A percentile compares a stretch with the other conserved stretches of the same genome.
Evolutionary conservation across 2,113 vertebrate species (phyloP).

Genomic region (Lagopus leucura): DNA sequence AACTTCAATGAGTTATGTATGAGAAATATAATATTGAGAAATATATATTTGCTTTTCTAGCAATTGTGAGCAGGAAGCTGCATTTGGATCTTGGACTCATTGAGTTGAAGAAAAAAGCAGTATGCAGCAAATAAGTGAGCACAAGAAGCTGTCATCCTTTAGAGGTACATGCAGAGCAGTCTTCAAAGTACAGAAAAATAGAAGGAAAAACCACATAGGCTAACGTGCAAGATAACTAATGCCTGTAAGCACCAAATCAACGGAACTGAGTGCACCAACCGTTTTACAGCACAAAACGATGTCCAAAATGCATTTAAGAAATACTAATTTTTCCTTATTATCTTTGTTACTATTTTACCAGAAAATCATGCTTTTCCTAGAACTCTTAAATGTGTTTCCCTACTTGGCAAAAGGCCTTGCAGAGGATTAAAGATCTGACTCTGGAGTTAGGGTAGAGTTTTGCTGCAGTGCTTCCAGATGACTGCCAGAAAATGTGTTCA

Average conservation of each 20-base stretch:
- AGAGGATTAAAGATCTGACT: not conserved
- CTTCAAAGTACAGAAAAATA: not conserved
- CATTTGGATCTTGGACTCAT: not conserved
- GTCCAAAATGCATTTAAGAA: not conserved
- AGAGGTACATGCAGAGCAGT: not conserved
- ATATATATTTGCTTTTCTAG: not conserved
- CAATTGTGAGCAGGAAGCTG: not conserved
- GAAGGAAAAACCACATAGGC: not conserved
- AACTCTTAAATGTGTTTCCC: not conserved
- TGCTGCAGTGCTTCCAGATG: not conserved
- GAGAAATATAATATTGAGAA: not conserved
- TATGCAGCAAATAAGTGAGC: not conserved
- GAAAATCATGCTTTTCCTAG: not conserved
- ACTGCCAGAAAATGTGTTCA: not conserved
- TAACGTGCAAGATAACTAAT: not conserved
- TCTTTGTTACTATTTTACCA: not conserved
- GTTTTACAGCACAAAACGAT: not conserved
- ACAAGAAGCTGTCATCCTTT: not conserved
- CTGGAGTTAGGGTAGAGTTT: not conserved
- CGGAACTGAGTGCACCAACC: not conserved
- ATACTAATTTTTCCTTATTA: not conserved
- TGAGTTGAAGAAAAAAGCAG: not conserved
- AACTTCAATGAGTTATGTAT: accelerated
- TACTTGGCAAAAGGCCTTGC: not conserved
- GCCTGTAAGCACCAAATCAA: not conserved